Percentiles rank a stretch among this genome's conserved stretches.
phyloP scores from a whole-genome alignment of 2,113 vertebrate species.

The Bambusicola thoracicus region DNA sequence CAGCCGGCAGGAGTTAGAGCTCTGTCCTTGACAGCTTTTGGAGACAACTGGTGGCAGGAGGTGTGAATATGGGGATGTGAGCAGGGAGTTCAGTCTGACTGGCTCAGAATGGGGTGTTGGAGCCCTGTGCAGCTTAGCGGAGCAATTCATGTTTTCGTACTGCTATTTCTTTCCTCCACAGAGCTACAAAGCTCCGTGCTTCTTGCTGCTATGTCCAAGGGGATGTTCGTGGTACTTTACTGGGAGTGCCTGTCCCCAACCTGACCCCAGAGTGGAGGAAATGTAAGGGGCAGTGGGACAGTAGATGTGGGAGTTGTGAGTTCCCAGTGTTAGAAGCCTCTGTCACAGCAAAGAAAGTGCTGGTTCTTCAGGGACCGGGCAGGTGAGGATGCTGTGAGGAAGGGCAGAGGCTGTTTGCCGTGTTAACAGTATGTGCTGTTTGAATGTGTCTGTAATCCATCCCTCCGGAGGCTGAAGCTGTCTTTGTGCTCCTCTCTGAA shows the following conservation, averaged over 20 bases:
- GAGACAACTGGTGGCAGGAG: conserved; percentile 46
- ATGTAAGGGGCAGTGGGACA: not conserved
- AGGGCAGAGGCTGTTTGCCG: conserved; percentile 38
- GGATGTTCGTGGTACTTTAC: not conserved
- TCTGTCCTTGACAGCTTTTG: conserved; percentile 52
- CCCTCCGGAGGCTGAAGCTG: not conserved
- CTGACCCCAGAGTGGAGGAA: not conserved
- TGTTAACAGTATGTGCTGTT: conserved; percentile 25
- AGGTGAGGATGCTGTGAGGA: conserved; percentile 28
- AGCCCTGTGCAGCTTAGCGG: not conserved
- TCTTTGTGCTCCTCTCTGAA: not conserved
- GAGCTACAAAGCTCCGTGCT: not conserved
- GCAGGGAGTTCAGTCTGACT: not conserved
- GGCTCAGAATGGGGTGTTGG: not conserved
- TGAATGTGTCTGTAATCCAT: not conserved
- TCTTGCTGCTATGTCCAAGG: not conserved
- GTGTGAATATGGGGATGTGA: conserved; percentile 2
- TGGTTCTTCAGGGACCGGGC: conserved; percentile 16
- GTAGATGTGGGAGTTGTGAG: not conserved
- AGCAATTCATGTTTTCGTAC: not conserved
- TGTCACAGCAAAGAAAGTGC: not conserved
- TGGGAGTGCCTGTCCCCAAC: not conserved
- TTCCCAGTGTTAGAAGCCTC: conserved; percentile 21
- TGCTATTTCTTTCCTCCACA: too few relatives aligned
- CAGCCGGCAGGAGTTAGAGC: conserved; percentile 33